phyloP scores from a whole-genome alignment of 2,888 invertebrate species.

The Leucophenga maculata region DNA sequence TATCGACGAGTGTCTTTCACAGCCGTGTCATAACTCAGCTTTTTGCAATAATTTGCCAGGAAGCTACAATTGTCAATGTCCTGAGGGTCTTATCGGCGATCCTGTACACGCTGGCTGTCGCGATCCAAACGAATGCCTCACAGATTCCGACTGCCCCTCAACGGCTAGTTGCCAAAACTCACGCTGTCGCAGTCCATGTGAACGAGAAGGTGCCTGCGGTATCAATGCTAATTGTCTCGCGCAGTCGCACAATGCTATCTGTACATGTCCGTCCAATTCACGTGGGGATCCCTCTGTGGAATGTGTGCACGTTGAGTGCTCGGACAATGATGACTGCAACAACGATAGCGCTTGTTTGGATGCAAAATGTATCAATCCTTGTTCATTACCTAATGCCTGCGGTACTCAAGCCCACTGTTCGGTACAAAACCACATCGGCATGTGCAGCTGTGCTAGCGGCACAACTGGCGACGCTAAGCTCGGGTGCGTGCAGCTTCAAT shows the following conservation, averaged over 20 bases:
- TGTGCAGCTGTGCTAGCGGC: slow-evolving; percentile 88
- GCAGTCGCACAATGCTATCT: slow-evolving; percentile 79
- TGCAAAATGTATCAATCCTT: slow-evolving; percentile 86
- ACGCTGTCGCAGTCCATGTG: slow-evolving; percentile 85
- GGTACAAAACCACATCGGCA: slow-evolving; percentile 83
- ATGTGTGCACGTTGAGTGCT: slow-evolving; percentile 84
- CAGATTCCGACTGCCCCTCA: slow-evolving; percentile 84
- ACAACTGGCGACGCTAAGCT: slow-evolving; percentile 89
- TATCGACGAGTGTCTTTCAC: slow-evolving; percentile 83
- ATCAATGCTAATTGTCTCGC: slow-evolving; percentile 83
- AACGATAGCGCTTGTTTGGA: slow-evolving; percentile 83
- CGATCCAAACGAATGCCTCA: slow-evolving; percentile 86
- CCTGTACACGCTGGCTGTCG: slow-evolving; percentile 81
- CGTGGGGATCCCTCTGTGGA: slow-evolving; percentile 83
- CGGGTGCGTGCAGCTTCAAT: slow-evolving; percentile 87
- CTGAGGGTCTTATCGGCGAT: slow-evolving; percentile 86
- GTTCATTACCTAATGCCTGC: slow-evolving; percentile 85
- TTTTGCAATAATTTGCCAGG: slow-evolving; percentile 85
- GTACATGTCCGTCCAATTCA: slow-evolving; percentile 83
- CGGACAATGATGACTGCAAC: slow-evolving; percentile 83
- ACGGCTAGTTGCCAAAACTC: slow-evolving; percentile 83
- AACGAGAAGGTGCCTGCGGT: slow-evolving; percentile 79
- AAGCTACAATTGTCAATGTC: slow-evolving; percentile 83
- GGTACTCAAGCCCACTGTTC: slow-evolving; percentile 85
- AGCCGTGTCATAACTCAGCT: slow-evolving; percentile 86